These are phyloP conservation scores for Philhelius pedissequus DNA, from an alignment of 2,888 invertebrate genomes.

Conservation along the genomic window DNA sequence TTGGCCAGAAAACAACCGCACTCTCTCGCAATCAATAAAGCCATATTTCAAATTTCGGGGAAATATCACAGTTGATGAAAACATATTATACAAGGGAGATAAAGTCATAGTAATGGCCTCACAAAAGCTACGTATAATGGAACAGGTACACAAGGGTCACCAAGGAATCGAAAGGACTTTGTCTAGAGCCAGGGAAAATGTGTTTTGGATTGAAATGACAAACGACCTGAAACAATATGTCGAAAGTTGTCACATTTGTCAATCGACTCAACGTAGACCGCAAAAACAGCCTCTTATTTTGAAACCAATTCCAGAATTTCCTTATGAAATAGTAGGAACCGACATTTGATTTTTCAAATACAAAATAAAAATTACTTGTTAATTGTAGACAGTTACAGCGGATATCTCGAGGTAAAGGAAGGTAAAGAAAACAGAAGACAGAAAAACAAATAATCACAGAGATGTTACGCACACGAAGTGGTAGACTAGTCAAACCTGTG, in stretches of 20 bases:
- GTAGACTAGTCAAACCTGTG: too few species aligned
- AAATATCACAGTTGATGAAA: neutral
- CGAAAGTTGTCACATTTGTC: slow-evolving; percentile 39
- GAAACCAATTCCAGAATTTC: slow-evolving; percentile 1
- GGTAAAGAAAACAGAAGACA: too few species aligned
- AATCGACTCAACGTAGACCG: too few species aligned
- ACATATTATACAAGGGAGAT: neutral
- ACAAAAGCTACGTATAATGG: neutral
- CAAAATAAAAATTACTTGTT: slow-evolving; percentile 5
- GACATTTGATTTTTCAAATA: slow-evolving; percentile 1
- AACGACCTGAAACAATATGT: neutral
- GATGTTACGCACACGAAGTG: too few species aligned
- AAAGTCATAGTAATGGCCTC: neutral
- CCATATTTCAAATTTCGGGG: neutral
- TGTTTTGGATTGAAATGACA: neutral
- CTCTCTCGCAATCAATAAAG: neutral
- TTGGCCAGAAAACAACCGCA: neutral
- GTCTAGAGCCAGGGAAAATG: neutral
- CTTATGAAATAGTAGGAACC: slow-evolving; percentile 2
- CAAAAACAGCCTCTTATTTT: too few species aligned
- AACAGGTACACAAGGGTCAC: too few species aligned
- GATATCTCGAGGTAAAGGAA: slow-evolving; percentile 29
- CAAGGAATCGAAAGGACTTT: neutral
- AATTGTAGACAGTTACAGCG: slow-evolving; percentile 35
- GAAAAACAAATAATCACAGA: too few species aligned